Percentiles rank a stretch among this genome's conserved stretches.
These are phyloP conservation scores for Ophioninae sp. DNA, from an alignment of 2,888 invertebrate genomes.

Conservation along the genomic window DNA sequence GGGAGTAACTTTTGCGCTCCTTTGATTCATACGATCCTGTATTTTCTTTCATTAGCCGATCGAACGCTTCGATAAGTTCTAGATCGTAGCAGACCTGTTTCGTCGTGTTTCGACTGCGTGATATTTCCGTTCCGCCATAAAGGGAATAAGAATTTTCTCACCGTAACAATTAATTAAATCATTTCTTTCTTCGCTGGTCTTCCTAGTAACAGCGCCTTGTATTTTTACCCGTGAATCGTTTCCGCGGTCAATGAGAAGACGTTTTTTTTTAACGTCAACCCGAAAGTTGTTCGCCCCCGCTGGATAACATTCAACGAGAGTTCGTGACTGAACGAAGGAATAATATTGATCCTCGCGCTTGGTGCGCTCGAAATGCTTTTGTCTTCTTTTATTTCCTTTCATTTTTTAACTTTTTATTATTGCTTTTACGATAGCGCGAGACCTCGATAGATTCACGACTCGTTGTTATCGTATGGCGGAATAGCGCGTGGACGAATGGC, in stretches of 20 bases:
- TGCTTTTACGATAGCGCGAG: not conserved
- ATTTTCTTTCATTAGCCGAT: slow-evolving; percentile 1
- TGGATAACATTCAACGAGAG: not conserved
- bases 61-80: slow-evolving; percentile 9
- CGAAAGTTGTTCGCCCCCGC: not conserved
- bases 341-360: not conserved
- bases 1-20: slow-evolving; percentile 22
- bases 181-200: not conserved
- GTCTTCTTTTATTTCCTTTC: no score
- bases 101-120: not conserved
- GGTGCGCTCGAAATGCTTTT: no score
- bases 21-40: not conserved
- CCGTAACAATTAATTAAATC: slow-evolving; percentile 20
- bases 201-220: not conserved
- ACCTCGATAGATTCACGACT: slow-evolving; percentile 20
- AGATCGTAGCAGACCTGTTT: not conserved
- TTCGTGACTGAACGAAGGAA: not conserved
- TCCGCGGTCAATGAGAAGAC: not conserved
- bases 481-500: not conserved
- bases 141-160: not conserved
- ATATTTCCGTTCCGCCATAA: not conserved
- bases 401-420: no score
- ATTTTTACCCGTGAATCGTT: not conserved
- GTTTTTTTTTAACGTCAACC: not conserved
- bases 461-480: not conserved